Percentiles rank a stretch among this genome's conserved stretches.
These are phyloP conservation scores for Phania funesta DNA, from an alignment of 2,888 invertebrate genomes.

Conservation along the genomic window DNA sequence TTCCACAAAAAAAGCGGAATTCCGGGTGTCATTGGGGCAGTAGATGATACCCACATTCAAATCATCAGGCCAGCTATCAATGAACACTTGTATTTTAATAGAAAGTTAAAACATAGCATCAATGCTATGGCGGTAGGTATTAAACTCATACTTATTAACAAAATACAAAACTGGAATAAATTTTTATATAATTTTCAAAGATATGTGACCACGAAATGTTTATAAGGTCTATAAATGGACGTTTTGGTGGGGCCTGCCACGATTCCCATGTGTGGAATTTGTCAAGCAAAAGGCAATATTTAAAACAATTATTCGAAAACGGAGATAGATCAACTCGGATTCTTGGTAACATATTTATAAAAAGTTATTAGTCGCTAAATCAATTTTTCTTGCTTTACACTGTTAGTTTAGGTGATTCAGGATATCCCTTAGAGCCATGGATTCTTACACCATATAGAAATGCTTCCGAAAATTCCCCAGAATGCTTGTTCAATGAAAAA, in stretches of 20 bases:
- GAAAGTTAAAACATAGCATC: neutral
- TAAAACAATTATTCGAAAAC: neutral
- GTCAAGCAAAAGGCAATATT: slow-evolving; percentile 1
- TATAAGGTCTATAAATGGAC: slow-evolving; percentile 7
- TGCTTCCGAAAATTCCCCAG: slow-evolving; percentile 1
- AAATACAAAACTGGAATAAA: neutral
- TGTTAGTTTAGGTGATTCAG: slow-evolving; percentile 14
- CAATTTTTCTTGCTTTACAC: neutral
- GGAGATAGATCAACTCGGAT: neutral
- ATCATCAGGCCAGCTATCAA: neutral
- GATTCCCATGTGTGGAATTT: slow-evolving; percentile 6
- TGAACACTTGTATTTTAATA: neutral
- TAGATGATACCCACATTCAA: neutral
- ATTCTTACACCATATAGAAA: slow-evolving; percentile 12
- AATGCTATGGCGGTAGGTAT: neutral
- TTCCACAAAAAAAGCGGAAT: neutral
- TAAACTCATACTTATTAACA: neutral
- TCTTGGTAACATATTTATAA: slow-evolving; percentile 5
- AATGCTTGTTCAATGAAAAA: slow-evolving; percentile 18
- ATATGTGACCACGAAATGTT: slow-evolving; percentile 7
- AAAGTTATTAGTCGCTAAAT: neutral
- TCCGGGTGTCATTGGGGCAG: neutral
- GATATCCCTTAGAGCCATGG: slow-evolving; percentile 6
- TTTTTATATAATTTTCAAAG: neutral
- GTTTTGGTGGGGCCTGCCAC: slow-evolving; percentile 6